phyloP scores from a whole-genome alignment of 2,113 vertebrate genomes.

The Nestor notabilis region DNA sequence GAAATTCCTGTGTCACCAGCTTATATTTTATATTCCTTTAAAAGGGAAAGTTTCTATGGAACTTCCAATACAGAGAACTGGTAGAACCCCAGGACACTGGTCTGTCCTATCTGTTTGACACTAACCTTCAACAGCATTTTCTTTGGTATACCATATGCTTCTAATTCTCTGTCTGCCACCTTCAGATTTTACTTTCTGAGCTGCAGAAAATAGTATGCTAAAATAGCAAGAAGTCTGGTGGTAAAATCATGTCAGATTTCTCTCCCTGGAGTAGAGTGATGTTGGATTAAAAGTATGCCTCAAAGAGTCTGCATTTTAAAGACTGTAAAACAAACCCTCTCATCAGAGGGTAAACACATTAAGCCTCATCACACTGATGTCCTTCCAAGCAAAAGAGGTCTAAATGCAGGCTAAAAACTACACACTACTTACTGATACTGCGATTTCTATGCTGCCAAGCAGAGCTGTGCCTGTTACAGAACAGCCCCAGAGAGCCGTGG shows the following conservation, averaged over 20 bases:
- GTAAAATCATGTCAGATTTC: background rate
- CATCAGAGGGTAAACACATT: background rate
- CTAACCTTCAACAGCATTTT: background rate
- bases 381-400: background rate
- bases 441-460: background rate
- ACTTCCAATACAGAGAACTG: background rate
- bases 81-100: background rate
- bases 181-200: background rate
- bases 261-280: background rate
- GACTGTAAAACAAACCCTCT: background rate
- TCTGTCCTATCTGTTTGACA: background rate
- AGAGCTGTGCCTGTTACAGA: background rate
- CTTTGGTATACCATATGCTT: conserved; percentile 1
- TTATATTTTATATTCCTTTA: background rate
- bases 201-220: background rate
- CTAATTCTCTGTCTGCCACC: conserved; percentile 28
- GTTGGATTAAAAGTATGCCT: background rate
- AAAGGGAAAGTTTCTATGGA: background rate
- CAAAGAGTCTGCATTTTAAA: background rate
- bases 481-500: background rate
- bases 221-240: background rate
- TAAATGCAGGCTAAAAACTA: background rate
- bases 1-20: background rate
- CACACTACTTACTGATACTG: accelerated
- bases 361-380: background rate